Evolutionary conservation across 2,888 invertebrate genomes (phyloP), one percentile per base, ranked within the genome.

Genomic region (Drosophila paranaensis): DNA sequence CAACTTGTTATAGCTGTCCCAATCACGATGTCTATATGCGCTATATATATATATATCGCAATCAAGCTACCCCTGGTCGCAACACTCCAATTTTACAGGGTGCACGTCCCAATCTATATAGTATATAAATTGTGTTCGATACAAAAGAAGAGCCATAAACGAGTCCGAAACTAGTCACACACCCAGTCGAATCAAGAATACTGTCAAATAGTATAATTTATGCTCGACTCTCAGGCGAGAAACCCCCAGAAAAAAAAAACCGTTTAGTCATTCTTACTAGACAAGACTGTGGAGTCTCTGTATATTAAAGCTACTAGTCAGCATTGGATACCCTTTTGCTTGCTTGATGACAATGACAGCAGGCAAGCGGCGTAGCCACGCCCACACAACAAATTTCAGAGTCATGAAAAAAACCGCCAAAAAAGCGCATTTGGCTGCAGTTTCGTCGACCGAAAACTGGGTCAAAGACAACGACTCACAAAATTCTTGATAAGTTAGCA

Each of bases 401-500:
- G 39, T 62, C 58, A 67, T 37, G 68, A 71, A 62, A 35, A 35
- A 56, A 25, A 0, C 14, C 53, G 11, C 53, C 53, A 60, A 63
- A 33, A 45, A 42, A 54, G 14, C 20, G 54, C 55, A 50, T 64
- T 77, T 66, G 62, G 62, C 69, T 66, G 66, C 65, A 74, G 68
- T 60, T 75, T 62, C 33, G 39, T 46, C 30, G 53, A 39, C 13
- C 30, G 27, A 45, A 62, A 88, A 82, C 66, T 86, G 83, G 88
- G 88, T 88, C 88, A 88, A 88, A 87, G 88, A 77, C 90, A 80
- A 87, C 90, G 66, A 67, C 77, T 86, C 53, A 61, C 72, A 63
- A 74, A 78, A 80, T 86, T 86, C 88, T 88, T 71, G 68, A 66
- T 77, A 73, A 61, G 46, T 60, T 65, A 54, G 54, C 65, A 46